Conservation (phyloP, 2,113 vertebrate species). For the Pogonocichla stellata region DNA sequence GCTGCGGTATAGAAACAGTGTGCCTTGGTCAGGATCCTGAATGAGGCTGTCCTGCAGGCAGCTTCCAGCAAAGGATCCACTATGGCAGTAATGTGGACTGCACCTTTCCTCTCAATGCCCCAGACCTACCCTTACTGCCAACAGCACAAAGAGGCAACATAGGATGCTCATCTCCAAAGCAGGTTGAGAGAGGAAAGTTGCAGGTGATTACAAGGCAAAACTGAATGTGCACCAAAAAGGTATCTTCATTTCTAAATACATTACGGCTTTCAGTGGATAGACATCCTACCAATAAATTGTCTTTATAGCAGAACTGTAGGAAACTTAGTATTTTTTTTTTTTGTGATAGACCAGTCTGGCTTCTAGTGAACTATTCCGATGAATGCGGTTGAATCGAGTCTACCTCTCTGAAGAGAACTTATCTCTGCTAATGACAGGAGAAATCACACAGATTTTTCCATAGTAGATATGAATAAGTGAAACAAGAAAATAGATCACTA, state of each 20-base stretch:
- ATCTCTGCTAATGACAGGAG: not conserved
- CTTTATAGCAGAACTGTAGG: not conserved
- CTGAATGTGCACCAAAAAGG: not conserved
- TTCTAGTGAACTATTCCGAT: not conserved
- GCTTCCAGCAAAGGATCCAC: not conserved
- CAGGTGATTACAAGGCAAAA: not conserved
- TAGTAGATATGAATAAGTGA: not conserved
- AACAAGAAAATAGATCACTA: not conserved
- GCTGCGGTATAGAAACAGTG: not conserved
- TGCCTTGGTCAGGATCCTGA: not conserved
- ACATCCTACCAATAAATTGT: not conserved
- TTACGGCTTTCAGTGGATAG: not conserved
- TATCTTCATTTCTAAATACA: not conserved
- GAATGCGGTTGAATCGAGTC: not conserved
- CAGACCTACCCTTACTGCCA: not conserved
- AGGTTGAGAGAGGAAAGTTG: not conserved
- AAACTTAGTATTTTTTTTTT: not conserved
- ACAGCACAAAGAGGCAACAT: not conserved
- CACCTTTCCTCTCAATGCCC: fast-evolving
- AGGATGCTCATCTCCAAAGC: not conserved
- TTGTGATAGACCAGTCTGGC: not conserved
- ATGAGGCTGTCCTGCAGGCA: not conserved
- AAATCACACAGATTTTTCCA: not conserved
- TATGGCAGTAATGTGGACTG: fast-evolving
- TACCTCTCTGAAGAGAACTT: not conserved